Percentiles rank a stretch among this genome's conserved stretches.
These are phyloP conservation scores for Drosophila mettleri DNA, from an alignment of 2,888 invertebrate genomes.

Conservation along the genomic window DNA sequence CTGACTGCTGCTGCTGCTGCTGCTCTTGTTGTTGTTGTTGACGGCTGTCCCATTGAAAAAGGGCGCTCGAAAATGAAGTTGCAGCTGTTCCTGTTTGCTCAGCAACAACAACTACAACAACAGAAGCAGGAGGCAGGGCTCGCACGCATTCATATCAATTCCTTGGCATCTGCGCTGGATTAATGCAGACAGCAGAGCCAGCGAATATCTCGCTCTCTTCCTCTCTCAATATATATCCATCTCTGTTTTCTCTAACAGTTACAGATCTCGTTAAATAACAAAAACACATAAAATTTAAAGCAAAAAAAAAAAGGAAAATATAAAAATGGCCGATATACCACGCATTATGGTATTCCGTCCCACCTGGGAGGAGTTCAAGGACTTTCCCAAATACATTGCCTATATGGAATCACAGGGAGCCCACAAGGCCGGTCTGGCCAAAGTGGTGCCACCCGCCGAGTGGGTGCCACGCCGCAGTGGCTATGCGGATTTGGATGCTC, in stretches of 20 bases:
- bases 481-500: constrained; percentile 92
- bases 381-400: constrained; percentile 95
- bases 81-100: constrained; percentile 72
- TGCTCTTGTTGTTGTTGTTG: constrained; percentile 26
- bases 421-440: constrained; percentile 97
- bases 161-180: constrained; percentile 39
- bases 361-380: constrained; percentile 98
- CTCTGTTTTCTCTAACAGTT: constrained; percentile 16
- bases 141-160: constrained; percentile 11
- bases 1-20: constrained; percentile 32
- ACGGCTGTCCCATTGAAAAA: constrained; percentile 64
- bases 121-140: constrained; percentile 23
- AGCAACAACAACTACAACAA: constrained; percentile 43
- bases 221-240: background rate
- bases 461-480: constrained; percentile 96
- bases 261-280: constrained; percentile 27
- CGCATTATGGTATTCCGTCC: constrained; percentile 91
- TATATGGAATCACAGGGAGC: constrained; percentile 97
- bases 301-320: background rate
- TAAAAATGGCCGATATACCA: constrained; percentile 73
- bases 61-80: constrained; percentile 66
- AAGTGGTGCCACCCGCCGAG: constrained; percentile 98
- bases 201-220: background rate
- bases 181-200: constrained; percentile 13
- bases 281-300: background rate